These are phyloP conservation scores for Drosophila guanche DNA, from an alignment of 1,140 invertebrate genomes.

Conservation along the genomic window DNA sequence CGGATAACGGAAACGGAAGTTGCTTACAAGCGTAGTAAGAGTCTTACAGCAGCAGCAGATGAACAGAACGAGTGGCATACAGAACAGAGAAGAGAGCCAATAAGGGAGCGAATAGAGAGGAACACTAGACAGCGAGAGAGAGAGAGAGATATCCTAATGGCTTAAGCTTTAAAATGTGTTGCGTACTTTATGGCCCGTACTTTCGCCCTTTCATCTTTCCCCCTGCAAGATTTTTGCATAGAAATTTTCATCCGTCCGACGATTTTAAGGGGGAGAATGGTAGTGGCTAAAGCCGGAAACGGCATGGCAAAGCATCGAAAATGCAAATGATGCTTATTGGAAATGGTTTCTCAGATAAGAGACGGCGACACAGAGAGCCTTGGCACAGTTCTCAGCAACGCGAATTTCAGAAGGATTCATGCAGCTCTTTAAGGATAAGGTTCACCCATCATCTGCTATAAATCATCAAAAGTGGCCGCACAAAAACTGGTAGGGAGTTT, in stretches of 20 bases:
- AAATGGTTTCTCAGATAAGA: not conserved
- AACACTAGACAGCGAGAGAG: not conserved
- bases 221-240: slow-evolving; percentile 22
- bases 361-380: too few species aligned
- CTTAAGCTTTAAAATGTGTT: slow-evolving; percentile 65
- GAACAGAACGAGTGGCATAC: not conserved
- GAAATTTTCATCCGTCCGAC: slow-evolving; percentile 3
- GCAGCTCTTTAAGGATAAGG: slow-evolving; percentile 7
- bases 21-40: slow-evolving; percentile 65
- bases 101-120: not conserved
- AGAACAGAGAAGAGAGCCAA: not conserved
- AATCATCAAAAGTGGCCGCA: slow-evolving; percentile 16
- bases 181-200: slow-evolving; percentile 36
- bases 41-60: slow-evolving; percentile 8
- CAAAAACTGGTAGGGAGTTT: slow-evolving; percentile 1
- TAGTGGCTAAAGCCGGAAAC: slow-evolving; percentile 3
- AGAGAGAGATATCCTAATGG: slow-evolving; percentile 39
- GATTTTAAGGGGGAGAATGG: not conserved
- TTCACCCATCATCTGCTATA: slow-evolving; percentile 15
- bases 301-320: slow-evolving; percentile 21
- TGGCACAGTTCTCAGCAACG: too few species aligned
- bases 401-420: not conserved
- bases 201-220: slow-evolving; percentile 32
- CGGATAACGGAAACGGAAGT: slow-evolving; percentile 76
- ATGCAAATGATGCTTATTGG: slow-evolving; percentile 48